Percentiles rank a stretch among this genome's conserved stretches.
Evolutionary conservation across 2,797 vertebrate species (phyloP).

Genomic region (Tauraco hartlaubi): DNA sequence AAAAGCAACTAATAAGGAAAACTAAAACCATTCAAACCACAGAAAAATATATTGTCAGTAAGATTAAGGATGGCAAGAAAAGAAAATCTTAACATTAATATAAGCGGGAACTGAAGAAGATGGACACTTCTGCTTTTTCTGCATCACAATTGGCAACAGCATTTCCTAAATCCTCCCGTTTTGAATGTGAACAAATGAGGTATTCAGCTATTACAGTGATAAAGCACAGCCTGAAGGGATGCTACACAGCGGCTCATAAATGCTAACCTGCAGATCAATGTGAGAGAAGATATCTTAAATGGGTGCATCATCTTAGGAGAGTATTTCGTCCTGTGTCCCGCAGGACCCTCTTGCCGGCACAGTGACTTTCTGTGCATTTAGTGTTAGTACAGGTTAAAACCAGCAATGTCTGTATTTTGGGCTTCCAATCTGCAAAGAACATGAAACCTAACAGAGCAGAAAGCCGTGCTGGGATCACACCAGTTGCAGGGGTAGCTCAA

Average conservation of each 20-base stretch:
- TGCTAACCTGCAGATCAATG: neutral
- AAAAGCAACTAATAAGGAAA: neutral
- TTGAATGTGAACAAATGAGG: neutral
- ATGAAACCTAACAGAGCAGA: neutral
- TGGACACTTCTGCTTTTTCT: neutral
- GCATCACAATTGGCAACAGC: neutral
- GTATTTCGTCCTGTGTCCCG: neutral
- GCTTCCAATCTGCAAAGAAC: neutral
- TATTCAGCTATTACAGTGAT: neutral
- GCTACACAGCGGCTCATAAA: neutral
- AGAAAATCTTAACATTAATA: neutral
- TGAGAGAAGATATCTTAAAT: neutral
- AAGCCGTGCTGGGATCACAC: neutral
- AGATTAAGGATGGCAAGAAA: neutral
- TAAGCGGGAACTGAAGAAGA: neutral
- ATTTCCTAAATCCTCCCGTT: neutral
- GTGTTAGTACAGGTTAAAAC: neutral
- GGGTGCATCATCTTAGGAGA: neutral
- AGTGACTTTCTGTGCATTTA: neutral
- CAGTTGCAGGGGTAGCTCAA: neutral
- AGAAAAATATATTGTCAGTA: neutral
- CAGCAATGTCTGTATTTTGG: neutral
- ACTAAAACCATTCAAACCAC: neutral
- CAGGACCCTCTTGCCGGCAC: neutral
- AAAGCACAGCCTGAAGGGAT: neutral